Base-by-base conservation (phyloP, 2,113 vertebrate species). In the Leptobrachium ailaonicum region DNA sequence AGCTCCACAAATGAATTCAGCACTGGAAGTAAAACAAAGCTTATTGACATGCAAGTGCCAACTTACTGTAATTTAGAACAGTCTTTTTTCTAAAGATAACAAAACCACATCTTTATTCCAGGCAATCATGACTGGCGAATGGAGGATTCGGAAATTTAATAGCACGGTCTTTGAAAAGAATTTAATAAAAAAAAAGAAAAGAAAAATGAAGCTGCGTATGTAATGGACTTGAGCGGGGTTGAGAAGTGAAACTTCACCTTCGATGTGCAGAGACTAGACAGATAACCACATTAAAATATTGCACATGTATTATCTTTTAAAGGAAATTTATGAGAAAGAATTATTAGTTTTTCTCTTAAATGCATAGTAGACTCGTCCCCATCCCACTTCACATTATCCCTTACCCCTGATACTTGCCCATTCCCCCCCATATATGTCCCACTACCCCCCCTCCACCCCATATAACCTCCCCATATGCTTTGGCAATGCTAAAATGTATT, bases 11-110 rank as follows among this genome's bases (percentile, higher is more conserved):
- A 94, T 93, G 91, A 93, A 94, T 93, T 89, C 90, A 84, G 92
- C 91, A 90, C 91, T 90, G 90, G 90, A 87, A 93, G 92, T 92
- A 91, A 94, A 92, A 95, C 94, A 94, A 94, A 93, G 92, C 92
- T 91, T 93, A 94, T 93, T 95, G 94, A 92, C 94, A 94, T 94
- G 91, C 91, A 85, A 91, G 79, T 92, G 92, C 94, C 93, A 94
- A 90, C 91, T 93, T 89, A 88, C 92, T 91, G 92, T 90, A 93
- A 93, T 93, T 94, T 92, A 75, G 73, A 74, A 93, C 90, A 90
- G 89, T 89, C 85, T 91, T 67, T 92, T 93, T 95, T 92, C 90
- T 91, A 90, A 92, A 88, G 71, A 91, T 83, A 91, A 91, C 88
- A 90, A 90, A 92, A 90, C 92, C 92, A 91, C 81, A 93, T 92